Conservation (phyloP, 2,797 vertebrate species). For the Zalophus californianus region DNA sequence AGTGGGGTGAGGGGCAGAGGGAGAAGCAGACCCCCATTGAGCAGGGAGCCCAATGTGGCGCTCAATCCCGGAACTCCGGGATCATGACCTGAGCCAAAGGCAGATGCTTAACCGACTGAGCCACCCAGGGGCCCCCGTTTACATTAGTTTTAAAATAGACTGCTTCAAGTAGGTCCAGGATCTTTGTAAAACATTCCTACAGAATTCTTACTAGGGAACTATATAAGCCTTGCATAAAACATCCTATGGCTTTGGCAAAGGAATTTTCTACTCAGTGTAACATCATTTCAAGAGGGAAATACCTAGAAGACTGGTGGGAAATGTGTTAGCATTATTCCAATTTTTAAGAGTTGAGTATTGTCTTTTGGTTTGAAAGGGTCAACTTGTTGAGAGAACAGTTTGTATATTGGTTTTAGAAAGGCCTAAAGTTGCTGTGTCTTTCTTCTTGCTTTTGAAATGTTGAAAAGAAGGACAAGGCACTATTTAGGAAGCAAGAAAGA, state of each 20-base stretch:
- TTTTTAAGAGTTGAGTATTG: not conserved
- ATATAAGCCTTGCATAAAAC: not conserved
- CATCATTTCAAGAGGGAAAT: constrained; percentile 6
- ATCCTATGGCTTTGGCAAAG: not conserved
- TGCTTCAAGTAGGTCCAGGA: not conserved
- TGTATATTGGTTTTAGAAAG: not conserved
- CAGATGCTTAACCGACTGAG: not conserved
- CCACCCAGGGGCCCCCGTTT: not conserved
- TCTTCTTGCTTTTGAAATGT: not conserved
- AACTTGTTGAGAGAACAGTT: not conserved
- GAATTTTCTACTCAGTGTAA: not conserved
- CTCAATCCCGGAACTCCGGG: not conserved
- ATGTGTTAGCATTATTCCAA: not conserved
- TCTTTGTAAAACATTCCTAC: not conserved
- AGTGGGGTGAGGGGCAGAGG: no score
- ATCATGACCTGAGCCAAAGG: not conserved
- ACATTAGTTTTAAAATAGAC: not conserved
- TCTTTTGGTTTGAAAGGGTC: not conserved
- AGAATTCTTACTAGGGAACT: not conserved
- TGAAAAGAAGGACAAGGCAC: not conserved
- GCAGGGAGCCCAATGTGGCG: not conserved
- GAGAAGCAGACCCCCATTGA: not conserved
- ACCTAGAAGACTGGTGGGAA: not conserved
- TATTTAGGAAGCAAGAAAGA: not conserved
- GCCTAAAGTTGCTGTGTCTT: not conserved